Evolutionary conservation across 2,888 invertebrate genomes (phyloP), one percentile per base, ranked within the genome.

Genomic region (Muscina levida): DNA sequence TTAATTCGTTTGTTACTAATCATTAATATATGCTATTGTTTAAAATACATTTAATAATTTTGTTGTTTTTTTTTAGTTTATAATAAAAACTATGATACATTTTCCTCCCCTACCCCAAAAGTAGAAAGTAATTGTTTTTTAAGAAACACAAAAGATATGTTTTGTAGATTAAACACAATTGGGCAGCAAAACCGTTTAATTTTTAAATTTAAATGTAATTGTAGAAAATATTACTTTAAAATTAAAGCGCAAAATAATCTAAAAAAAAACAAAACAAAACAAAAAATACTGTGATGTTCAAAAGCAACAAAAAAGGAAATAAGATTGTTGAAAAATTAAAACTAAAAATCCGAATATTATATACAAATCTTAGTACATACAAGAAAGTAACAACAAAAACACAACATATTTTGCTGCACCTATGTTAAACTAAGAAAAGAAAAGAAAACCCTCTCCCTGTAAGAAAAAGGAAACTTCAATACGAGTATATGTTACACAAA

Each of bases 191-290:
- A 75, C 71, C 74, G 80, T 73, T 73, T 77, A 77, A 57, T 56
- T n/a, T n/a, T 46, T 75, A 83, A 84, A 78, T 74, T 78, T 85
- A 86, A 87, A 85, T 82, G 39, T 26, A 79, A 72, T 71, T 56
- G n/a, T n/a, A n/a, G n/a, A n/a, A n/a, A n/a, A n/a, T n/a, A n/a
- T 56, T 72, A 81, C 76, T 72, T 72, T 46, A 51, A 77, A 13
- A 5, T 56, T 83, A 46, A 83, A 56, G 65, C 56, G 68, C 68
- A 74, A 74, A 62, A 65, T 1, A 72, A 71, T 53, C 66, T 72
- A 88, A 85, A 72, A 84, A 76, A 84, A 86, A 84, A 53, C 71
- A 86, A 84, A 82, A 73, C n/a, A n/a, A 62, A 67, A 77, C 10
- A 48, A 74, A 80, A 82, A 74, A 72, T 68, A 77, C 81, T 81